phyloP scores from a whole-genome alignment of 2,888 invertebrate species.

The Chloroclysta siterata region DNA sequence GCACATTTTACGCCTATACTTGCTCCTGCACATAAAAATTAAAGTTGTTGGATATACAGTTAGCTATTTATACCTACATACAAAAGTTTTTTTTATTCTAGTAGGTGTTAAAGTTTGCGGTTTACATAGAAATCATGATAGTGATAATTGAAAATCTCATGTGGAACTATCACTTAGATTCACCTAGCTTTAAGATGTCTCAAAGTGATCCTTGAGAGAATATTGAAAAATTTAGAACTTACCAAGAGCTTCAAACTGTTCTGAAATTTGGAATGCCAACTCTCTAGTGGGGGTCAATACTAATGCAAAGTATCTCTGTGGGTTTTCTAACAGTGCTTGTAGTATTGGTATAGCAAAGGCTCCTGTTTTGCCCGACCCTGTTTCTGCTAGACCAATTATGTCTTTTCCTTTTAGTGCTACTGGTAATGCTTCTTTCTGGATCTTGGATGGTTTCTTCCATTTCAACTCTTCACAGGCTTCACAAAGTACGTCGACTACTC shows the following conservation, averaged over 20 bases:
- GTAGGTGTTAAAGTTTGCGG: too few relatives aligned
- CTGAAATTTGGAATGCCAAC: constrained; percentile 98
- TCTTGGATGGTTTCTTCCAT: constrained; percentile 97
- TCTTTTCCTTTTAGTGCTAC: constrained; percentile 94
- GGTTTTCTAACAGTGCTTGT: constrained; percentile 94
- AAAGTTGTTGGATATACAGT: neutral
- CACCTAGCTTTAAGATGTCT: too few relatives aligned
- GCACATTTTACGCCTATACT: constrained; percentile 97
- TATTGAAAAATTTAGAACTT: constrained; percentile 47
- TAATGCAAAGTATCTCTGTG: constrained; percentile 97
- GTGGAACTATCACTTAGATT: neutral
- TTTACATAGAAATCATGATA: too few relatives aligned
- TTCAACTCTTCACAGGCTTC: constrained; percentile 96
- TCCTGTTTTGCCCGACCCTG: constrained; percentile 98
- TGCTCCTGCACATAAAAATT: constrained; percentile 83
- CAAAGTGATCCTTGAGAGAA: neutral
- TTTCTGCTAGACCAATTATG: constrained; percentile 88
- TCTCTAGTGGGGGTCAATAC: constrained; percentile 98
- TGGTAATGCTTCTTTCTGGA: constrained; percentile 97
- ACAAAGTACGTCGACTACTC: constrained; percentile 94
- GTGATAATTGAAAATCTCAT: neutral
- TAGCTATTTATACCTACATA: too few relatives aligned
- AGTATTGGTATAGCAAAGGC: constrained; percentile 98
- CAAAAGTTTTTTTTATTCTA: too few relatives aligned
- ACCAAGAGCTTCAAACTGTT: constrained; percentile 99